A percentile compares a stretch with the other conserved stretches of the same genome.
Evolutionary conservation across 2,888 invertebrate species (phyloP).

Genomic region (Tenodera sinensis): DNA sequence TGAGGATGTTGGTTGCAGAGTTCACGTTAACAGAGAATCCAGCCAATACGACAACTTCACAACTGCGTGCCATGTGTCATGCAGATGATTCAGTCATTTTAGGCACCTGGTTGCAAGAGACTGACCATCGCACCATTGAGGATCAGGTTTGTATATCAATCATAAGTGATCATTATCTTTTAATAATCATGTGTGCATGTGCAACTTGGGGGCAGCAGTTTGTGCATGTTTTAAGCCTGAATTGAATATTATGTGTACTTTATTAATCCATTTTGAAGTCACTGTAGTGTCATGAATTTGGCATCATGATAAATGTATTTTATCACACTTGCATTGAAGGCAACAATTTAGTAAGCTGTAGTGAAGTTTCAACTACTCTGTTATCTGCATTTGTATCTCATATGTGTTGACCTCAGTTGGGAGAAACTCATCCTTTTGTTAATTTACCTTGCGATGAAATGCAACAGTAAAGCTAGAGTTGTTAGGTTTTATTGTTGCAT

Average conservation of each 20-base stretch:
- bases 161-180: background rate
- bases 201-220: background rate
- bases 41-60: constrained; percentile 85
- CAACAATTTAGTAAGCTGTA: background rate
- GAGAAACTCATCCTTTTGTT: no score
- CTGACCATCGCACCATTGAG: constrained; percentile 93
- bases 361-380: background rate
- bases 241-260: background rate
- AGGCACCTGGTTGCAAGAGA: constrained; percentile 93
- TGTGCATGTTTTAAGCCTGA: background rate
- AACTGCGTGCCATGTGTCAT: constrained; percentile 77
- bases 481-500: no score
- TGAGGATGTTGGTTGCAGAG: constrained; percentile 90
- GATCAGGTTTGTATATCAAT: constrained; percentile 70
- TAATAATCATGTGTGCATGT: background rate
- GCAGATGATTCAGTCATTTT: constrained; percentile 87
- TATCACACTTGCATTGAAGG: background rate
- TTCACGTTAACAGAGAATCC: constrained; percentile 92
- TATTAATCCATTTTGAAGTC: background rate
- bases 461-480: no score
- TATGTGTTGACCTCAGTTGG: no score
- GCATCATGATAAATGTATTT: background rate
- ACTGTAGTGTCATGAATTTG: background rate
- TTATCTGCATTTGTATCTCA: background rate
- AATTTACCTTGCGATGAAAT: no score